Conservation (phyloP, 2,888 invertebrate species). For the Molanna angustata region DNA sequence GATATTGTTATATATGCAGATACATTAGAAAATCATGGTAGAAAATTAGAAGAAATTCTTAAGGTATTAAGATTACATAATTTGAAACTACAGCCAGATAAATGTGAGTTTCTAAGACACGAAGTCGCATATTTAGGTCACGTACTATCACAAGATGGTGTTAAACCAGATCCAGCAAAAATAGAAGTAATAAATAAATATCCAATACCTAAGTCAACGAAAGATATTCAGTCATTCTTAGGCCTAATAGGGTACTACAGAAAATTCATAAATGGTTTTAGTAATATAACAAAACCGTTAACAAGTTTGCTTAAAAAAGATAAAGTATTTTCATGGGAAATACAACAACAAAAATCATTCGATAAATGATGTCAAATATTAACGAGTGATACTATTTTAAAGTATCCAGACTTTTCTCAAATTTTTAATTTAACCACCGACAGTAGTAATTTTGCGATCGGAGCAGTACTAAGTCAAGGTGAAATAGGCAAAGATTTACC, state of each 20-base stretch:
- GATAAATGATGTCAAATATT: conserved; percentile 1
- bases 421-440: conserved; percentile 30
- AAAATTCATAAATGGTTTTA: conserved; percentile 35
- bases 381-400: conserved; percentile 11
- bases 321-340: conserved; percentile 17
- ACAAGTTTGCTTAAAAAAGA: conserved; percentile 32
- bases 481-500: conserved; percentile 6
- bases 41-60: conserved; percentile 30
- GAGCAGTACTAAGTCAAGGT: conserved; percentile 12
- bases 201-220: conserved; percentile 27
- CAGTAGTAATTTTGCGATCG: conserved; percentile 28
- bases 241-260: conserved; percentile 37
- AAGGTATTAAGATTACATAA: conserved; percentile 26
- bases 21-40: conserved; percentile 29
- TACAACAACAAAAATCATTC: conserved; percentile 12
- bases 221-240: conserved; percentile 35
- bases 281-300: conserved; percentile 33
- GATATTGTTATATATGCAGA: conserved; percentile 36
- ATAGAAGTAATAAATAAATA: conserved; percentile 29
- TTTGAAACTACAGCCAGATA: conserved; percentile 33
- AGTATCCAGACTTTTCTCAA: conserved; percentile 12
- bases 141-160: conserved; percentile 27
- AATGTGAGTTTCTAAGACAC: conserved; percentile 34
- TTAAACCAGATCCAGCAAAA: conserved; percentile 33
- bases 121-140: conserved; percentile 34